These are phyloP conservation scores for Rallus crepitans DNA, from an alignment of 2,797 vertebrate genomes.

Conservation along the genomic window DNA sequence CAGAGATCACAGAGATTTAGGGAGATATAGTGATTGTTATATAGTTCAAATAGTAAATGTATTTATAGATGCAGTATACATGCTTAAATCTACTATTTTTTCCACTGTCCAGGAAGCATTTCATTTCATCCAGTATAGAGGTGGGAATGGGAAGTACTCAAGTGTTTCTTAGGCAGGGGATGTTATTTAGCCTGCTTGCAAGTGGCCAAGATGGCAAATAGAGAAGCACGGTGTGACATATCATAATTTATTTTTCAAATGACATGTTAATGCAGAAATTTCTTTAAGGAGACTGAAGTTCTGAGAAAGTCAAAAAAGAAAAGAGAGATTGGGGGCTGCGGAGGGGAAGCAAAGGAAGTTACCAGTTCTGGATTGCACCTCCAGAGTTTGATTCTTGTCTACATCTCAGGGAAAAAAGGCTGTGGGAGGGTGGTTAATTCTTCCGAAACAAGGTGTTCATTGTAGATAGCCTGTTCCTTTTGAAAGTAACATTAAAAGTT, in stretches of 20 bases:
- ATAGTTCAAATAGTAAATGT: not conserved
- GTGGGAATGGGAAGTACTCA: not conserved
- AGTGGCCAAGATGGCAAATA: not conserved
- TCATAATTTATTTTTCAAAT: not conserved
- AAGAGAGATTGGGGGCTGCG: fast-evolving
- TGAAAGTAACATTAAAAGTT: not conserved
- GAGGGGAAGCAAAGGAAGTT: not conserved
- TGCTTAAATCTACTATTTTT: not conserved
- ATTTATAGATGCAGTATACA: not conserved
- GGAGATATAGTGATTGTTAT: not conserved
- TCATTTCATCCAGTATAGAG: not conserved
- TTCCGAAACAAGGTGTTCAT: not conserved
- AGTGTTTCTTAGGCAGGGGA: not conserved
- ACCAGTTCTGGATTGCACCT: not conserved
- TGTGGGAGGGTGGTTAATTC: not conserved
- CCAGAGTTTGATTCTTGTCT: not conserved
- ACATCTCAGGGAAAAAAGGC: not conserved
- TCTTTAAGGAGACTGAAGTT: not conserved
- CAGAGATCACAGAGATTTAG: not conserved
- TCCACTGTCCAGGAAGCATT: not conserved
- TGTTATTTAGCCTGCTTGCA: not conserved
- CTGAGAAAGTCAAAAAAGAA: not conserved
- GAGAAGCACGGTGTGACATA: not conserved
- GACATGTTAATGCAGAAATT: not conserved
- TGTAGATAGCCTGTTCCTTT: not conserved